Percentiles rank a stretch among this genome's conserved stretches.
Evolutionary conservation across 2,797 vertebrate genomes (phyloP).

Genomic region (Molossus molossus): DNA sequence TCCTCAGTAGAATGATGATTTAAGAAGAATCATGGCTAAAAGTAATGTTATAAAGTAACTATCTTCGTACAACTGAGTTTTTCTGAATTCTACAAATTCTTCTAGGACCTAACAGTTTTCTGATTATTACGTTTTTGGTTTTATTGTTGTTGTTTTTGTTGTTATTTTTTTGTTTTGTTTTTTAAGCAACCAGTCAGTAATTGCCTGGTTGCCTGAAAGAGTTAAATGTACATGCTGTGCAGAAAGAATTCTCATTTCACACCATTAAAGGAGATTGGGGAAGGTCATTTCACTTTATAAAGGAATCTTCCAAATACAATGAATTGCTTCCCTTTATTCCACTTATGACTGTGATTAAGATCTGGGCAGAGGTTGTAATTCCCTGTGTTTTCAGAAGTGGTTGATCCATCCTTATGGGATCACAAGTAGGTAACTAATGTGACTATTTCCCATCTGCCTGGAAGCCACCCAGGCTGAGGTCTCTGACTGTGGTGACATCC

Average conservation of each 20-base stretch:
- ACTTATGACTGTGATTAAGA: constrained; percentile 39
- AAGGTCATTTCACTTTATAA: constrained; percentile 63
- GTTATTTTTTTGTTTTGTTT: background rate
- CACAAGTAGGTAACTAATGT: background rate
- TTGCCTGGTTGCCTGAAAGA: constrained; percentile 29
- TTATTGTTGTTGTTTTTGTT: background rate
- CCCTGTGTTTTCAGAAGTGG: constrained; percentile 4
- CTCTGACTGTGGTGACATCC: background rate
- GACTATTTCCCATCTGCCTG: background rate
- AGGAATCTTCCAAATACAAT: constrained; percentile 66
- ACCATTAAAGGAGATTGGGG: constrained; percentile 14
- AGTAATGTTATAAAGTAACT: constrained; percentile 42
- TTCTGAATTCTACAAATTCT: constrained; percentile 61
- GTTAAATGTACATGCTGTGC: constrained; percentile 59
- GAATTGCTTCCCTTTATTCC: constrained; percentile 54
- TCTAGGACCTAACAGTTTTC: background rate
- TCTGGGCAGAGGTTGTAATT: background rate
- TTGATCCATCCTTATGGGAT: background rate
- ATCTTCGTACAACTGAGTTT: constrained; percentile 1
- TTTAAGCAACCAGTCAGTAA: background rate
- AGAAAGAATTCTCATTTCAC: constrained; percentile 70
- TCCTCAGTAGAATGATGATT: background rate
- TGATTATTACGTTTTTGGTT: background rate
- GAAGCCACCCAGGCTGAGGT: background rate
- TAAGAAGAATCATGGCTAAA: constrained; percentile 6